These are phyloP conservation scores for Danio kyathit DNA, from an alignment of 2,797 vertebrate genomes.

Conservation along the genomic window DNA sequence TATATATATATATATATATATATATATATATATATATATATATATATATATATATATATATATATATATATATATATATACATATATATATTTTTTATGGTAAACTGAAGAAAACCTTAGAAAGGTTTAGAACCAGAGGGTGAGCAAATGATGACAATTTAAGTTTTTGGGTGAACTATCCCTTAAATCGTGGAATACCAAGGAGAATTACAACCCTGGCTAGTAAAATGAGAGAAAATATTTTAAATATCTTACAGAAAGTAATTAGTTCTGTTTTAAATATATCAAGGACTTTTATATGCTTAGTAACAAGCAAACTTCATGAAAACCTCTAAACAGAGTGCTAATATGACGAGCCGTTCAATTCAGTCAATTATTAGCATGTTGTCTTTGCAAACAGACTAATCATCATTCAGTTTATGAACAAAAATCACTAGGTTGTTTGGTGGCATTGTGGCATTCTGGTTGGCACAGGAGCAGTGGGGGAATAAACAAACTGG, in stretches of 20 bases:
- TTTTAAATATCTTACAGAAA: not conserved
- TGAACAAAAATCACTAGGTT: not conserved
- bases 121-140: no score
- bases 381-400: not conserved
- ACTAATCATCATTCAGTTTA: no score
- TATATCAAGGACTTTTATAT: not conserved
- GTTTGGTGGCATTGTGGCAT: not conserved
- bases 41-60: no score
- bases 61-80: no score
- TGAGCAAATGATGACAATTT: no score
- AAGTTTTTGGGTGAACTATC: no score
- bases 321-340: not conserved
- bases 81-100: no score
- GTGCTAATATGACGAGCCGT: not conserved
- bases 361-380: not conserved
- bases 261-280: not conserved
- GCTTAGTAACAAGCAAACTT: not conserved
- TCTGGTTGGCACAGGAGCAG: not conserved
- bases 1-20: no score
- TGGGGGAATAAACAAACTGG: constrained; percentile 4
- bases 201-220: not conserved
- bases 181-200: not conserved
- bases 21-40: no score
- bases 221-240: not conserved
- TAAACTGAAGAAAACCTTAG: no score